These are phyloP conservation scores for Quadroppia sp. DNA, from an alignment of 2,888 invertebrate genomes.

Conservation along the genomic window DNA sequence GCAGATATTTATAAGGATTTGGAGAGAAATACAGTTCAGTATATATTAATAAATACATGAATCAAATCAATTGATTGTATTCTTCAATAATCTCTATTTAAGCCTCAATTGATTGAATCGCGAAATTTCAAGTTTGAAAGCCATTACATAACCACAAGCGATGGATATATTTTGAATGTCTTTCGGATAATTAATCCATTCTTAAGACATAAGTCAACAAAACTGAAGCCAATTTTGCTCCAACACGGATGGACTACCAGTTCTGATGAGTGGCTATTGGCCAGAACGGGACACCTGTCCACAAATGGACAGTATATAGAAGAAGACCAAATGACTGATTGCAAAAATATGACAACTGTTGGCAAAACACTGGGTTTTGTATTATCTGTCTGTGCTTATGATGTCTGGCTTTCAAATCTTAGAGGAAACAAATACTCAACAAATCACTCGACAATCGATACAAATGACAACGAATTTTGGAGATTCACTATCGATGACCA, in stretches of 20 bases:
- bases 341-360: not conserved
- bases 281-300: not conserved
- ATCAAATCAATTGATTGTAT: too few relatives aligned
- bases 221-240: not conserved
- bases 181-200: conserved; percentile 35
- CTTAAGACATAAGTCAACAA: not conserved
- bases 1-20: too few relatives aligned
- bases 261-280: not conserved
- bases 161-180: conserved; percentile 13
- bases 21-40: too few relatives aligned
- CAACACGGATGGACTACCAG: not conserved
- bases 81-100: too few relatives aligned
- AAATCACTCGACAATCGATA: conserved; percentile 48
- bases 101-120: conserved; percentile 25
- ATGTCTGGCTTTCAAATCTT: conserved; percentile 58
- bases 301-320: not conserved
- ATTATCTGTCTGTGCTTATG: conserved; percentile 50
- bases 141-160: conserved; percentile 29
- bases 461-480: conserved; percentile 42
- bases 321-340: not conserved
- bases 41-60: too few relatives aligned
- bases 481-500: conserved; percentile 54
- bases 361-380: conserved; percentile 45
- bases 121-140: conserved; percentile 20
- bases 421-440: conserved; percentile 56